Conservation (phyloP, 1,140 invertebrate genomes). For the Stenopsyche tienmushanensis region DNA sequence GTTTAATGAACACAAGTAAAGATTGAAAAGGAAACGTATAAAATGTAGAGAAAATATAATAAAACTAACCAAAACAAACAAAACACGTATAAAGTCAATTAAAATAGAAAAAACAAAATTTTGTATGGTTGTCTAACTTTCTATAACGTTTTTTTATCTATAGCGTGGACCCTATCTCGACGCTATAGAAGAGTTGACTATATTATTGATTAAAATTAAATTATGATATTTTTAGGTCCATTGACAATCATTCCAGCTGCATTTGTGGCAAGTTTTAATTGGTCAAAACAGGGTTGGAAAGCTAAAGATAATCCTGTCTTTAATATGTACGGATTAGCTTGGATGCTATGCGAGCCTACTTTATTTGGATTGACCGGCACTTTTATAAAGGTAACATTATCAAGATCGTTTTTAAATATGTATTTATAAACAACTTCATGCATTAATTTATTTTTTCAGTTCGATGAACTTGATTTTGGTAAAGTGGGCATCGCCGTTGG, state of each 20-base stretch:
- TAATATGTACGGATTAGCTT: slow-evolving; percentile 80
- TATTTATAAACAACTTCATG: too few species aligned
- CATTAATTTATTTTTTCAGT: slow-evolving; percentile 47
- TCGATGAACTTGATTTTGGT: slow-evolving; percentile 62
- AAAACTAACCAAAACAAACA: too few species aligned
- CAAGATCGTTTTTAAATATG: neutral
- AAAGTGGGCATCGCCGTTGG: slow-evolving; percentile 62
- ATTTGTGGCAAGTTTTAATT: slow-evolving; percentile 63
- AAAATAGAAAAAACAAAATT: too few species aligned
- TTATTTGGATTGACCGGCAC: slow-evolving; percentile 87
- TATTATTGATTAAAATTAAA: neutral
- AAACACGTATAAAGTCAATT: too few species aligned
- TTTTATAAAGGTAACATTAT: slow-evolving; percentile 61
- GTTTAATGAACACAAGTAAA: too few species aligned
- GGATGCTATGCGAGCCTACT: slow-evolving; percentile 90
- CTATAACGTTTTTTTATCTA: too few species aligned
- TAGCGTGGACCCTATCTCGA: too few species aligned
- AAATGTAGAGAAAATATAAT: too few species aligned
- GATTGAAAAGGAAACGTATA: too few species aligned
- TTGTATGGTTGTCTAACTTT: too few species aligned
- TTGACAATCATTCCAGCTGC: slow-evolving; percentile 72
- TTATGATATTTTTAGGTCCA: slow-evolving; percentile 56
- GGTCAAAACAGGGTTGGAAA: slow-evolving; percentile 76
- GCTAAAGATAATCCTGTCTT: slow-evolving; percentile 79
- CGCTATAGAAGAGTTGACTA: too few species aligned